Conservation (phyloP, 1,140 invertebrate genomes). For the Sminthurinus signatus region DNA sequence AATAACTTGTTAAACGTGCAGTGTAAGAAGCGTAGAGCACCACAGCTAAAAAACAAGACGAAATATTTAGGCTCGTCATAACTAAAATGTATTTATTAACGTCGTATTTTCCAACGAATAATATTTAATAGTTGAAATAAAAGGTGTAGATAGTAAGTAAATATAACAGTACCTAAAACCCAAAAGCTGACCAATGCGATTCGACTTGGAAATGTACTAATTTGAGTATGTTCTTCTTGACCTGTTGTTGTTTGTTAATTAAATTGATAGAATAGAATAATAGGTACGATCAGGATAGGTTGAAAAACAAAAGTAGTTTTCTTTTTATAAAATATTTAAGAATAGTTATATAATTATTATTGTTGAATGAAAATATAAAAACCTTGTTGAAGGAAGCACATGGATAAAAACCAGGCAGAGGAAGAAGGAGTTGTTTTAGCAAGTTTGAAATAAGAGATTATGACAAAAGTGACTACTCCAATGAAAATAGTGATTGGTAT, state of each 20-base stretch:
- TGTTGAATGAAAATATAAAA: background rate
- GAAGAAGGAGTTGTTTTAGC: slow-evolving; percentile 18
- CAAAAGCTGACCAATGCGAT: too few species aligned
- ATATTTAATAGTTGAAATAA: too few species aligned
- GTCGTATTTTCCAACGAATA: slow-evolving; percentile 18
- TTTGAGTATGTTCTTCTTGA: too few species aligned
- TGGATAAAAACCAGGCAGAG: slow-evolving; percentile 25
- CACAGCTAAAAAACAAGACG: slow-evolving; percentile 34
- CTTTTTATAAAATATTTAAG: background rate
- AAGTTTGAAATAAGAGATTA: slow-evolving; percentile 19
- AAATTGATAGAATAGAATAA: too few species aligned
- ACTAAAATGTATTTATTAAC: slow-evolving; percentile 11
- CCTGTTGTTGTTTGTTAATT: too few species aligned
- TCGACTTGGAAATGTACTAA: too few species aligned
- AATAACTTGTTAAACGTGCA: slow-evolving; percentile 28
- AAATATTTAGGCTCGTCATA: slow-evolving; percentile 8
- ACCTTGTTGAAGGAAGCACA: slow-evolving; percentile 36
- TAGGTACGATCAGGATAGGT: too few species aligned
- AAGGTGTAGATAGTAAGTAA: too few species aligned
- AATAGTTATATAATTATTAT: background rate
- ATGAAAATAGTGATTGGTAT: slow-evolving; percentile 22
- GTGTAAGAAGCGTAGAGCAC: slow-evolving; percentile 31
- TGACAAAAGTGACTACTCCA: slow-evolving; percentile 22
- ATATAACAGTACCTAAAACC: too few species aligned
- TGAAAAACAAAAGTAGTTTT: too few species aligned